Evolutionary conservation across 2,888 invertebrate genomes (phyloP), one percentile per base, ranked within the genome.

Genomic region (Orchesellides sinensis): DNA sequence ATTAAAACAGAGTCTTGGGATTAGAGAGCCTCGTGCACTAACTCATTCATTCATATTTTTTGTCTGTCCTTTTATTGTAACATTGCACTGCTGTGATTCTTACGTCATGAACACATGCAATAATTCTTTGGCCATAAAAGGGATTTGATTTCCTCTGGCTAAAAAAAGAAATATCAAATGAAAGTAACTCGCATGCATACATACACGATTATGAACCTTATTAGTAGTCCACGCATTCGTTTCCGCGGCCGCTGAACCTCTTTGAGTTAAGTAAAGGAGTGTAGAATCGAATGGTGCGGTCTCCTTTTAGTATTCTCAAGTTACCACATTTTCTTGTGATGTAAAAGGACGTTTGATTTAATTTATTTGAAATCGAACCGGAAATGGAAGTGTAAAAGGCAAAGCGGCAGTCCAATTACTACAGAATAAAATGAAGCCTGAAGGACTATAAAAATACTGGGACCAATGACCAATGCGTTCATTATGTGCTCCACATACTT

Each of bases 351-450:
- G 54, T 69, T 75, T 54, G 63, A 65, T 68, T 47, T 78, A 78
- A 78, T 78, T 78, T 78, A 78, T 78, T 78, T 78, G 78, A 78
- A 78, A 78, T 70, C 69, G 61, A 70, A 70, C 78, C 78, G 78
- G 78, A 78, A 70, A 78, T 78, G 63, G 63, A 78, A 69, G 68
- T 59, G 59, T 45, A 59, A 68, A 68, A 23, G 65, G 68, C 40
- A 56, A 54, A 5, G 75, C 47, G 59, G 77, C 68, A 68, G 56
- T 77, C 77, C 77, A 77, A 77, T 77, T 77, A 77, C 68, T 47
- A n/a, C 27, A 23, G 35, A 52, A 40, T 61, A 61, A n/a, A n/a
- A n/a, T n/a, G n/a, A n/a, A n/a, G n/a, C n/a, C n/a, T n/a, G n/a
- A n/a, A n/a, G n/a, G n/a, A n/a, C n/a, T n/a, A n/a, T n/a, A n/a